Conservation (phyloP, 1,140 invertebrate genomes). For the Sarcophaga peregrina region DNA sequence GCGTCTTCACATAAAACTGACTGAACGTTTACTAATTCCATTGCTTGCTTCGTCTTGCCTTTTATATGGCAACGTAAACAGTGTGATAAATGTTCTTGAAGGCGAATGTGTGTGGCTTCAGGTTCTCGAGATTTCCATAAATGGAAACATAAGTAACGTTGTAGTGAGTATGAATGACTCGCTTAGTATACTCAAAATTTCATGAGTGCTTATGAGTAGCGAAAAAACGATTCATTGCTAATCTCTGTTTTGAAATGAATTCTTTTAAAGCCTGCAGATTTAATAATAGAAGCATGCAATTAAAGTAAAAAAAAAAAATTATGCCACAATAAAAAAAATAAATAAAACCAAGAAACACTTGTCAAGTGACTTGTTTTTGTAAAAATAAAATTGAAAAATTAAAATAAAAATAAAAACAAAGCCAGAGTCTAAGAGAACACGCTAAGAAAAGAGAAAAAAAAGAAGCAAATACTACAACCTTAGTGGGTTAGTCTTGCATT, state of each 20-base stretch:
- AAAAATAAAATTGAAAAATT: not conserved
- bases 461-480: constrained; percentile 25
- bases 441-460: not conserved
- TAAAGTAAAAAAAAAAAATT: not conserved
- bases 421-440: not conserved
- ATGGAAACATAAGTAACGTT: no score
- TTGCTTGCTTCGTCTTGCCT: no score
- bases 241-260: not conserved
- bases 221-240: no score
- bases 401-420: constrained; percentile 20
- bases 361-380: constrained; percentile 30
- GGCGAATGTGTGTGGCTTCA: no score
- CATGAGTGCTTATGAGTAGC: no score
- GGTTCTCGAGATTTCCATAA: no score
- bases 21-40: no score
- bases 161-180: no score
- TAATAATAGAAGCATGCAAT: not conserved
- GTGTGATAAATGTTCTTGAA: no score
- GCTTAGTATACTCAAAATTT: no score
- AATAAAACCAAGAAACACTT: constrained; percentile 34
- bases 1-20: no score
- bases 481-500: constrained; percentile 40
- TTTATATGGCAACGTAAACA: no score
- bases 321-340: constrained; percentile 25
- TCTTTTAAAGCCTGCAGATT: not conserved